Evolutionary conservation across 2,797 vertebrate genomes (phyloP).

Genomic region (Halcyon leucocephala): DNA sequence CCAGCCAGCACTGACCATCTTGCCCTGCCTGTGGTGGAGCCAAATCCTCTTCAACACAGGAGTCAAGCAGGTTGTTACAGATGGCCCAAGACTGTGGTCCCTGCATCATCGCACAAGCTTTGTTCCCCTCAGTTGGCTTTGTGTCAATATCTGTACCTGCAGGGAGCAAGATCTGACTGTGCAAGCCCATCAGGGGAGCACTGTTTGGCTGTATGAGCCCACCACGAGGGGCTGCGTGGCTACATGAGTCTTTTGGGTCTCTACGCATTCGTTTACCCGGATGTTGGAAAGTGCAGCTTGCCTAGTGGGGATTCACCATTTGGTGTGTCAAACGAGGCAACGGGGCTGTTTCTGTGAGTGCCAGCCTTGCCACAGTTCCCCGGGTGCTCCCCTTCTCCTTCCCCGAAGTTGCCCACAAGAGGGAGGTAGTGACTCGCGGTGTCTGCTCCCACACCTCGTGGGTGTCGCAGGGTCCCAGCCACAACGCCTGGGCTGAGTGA

Average conservation of each 20-base stretch:
- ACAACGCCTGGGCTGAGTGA: accelerated
- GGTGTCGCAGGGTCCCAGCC: neutral
- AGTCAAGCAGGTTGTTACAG: neutral
- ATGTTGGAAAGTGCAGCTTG: accelerated
- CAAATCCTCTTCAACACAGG: neutral
- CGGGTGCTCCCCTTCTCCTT: neutral
- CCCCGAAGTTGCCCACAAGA: neutral
- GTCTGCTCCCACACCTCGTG: neutral
- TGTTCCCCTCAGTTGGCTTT: neutral
- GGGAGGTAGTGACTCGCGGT: neutral
- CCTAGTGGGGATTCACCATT: accelerated
- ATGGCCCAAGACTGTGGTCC: neutral
- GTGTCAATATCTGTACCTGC: neutral
- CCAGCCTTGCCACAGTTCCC: neutral
- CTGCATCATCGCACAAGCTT: accelerated
- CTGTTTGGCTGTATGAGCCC: accelerated
- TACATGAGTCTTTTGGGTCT: neutral
- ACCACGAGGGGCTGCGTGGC: neutral
- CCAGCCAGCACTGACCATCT: accelerated
- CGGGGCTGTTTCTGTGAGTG: neutral
- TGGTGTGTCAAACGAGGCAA: accelerated
- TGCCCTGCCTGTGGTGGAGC: neutral
- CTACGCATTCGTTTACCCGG: neutral
- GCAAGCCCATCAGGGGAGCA: accelerated
- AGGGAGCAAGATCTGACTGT: neutral